These are phyloP conservation scores for Eurois occulta DNA, from an alignment of 2,888 invertebrate species.

Conservation along the genomic window DNA sequence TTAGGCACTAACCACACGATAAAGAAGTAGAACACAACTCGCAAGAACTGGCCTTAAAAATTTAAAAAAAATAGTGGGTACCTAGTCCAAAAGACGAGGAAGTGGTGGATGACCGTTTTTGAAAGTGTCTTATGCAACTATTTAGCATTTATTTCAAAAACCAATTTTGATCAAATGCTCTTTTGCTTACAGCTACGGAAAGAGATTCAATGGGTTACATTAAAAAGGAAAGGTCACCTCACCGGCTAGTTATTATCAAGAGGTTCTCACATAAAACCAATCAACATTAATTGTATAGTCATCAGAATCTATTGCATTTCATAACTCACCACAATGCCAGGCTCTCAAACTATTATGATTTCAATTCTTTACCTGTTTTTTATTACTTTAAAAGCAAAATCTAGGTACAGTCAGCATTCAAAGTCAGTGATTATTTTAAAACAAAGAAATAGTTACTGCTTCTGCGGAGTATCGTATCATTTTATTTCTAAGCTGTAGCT, in stretches of 20 bases:
- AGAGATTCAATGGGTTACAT: conserved; percentile 11
- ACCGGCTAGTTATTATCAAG: not conserved
- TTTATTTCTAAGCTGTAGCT: not conserved
- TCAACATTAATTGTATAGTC: conserved; percentile 25
- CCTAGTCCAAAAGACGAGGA: not conserved
- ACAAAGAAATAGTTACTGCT: not conserved
- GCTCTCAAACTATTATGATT: conserved; percentile 1
- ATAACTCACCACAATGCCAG: conserved; percentile 20
- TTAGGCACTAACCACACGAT: too few relatives aligned
- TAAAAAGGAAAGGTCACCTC: conserved; percentile 34
- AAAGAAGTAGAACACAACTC: not conserved
- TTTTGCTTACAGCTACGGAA: not conserved
- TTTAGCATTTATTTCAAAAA: not conserved
- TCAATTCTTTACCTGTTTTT: not conserved
- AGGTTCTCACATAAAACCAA: conserved; percentile 22
- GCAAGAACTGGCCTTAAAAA: not conserved
- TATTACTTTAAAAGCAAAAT: conserved; percentile 23
- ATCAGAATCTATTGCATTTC: conserved; percentile 43
- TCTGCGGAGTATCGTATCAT: not conserved
- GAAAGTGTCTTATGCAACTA: not conserved
- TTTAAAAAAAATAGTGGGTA: not conserved
- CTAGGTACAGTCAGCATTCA: not conserved
- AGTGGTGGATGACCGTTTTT: not conserved
- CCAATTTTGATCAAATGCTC: not conserved
- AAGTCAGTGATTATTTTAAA: not conserved